A percentile compares a stretch with the other conserved stretches of the same genome.
These are phyloP conservation scores for Caenorhabditis macrosperma DNA, from an alignment of 2,888 invertebrate genomes.

Conservation along the genomic window DNA sequence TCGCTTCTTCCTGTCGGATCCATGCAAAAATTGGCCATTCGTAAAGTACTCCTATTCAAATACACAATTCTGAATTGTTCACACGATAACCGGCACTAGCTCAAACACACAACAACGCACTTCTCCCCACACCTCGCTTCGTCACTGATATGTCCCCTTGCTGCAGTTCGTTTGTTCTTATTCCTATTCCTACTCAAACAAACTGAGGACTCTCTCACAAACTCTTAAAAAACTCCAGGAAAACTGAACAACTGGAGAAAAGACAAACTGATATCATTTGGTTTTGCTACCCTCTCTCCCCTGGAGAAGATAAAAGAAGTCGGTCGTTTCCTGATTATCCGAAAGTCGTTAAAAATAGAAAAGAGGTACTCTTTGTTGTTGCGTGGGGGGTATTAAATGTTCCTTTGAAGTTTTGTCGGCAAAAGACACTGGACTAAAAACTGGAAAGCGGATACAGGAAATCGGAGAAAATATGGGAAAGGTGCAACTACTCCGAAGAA, in stretches of 20 bases:
- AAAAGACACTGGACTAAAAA: constrained; percentile 10
- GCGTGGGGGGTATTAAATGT: constrained; percentile 26
- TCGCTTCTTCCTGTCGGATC: too few relatives aligned
- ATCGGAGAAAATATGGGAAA: constrained; percentile 35
- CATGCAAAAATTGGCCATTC: constrained; percentile 9
- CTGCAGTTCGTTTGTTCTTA: constrained; percentile 30
- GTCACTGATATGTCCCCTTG: constrained; percentile 49
- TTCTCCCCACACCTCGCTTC: constrained; percentile 36
- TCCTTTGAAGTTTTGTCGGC: constrained; percentile 51
- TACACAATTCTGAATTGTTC: constrained; percentile 54
- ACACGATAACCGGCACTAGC: constrained; percentile 57
- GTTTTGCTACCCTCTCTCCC: neutral
- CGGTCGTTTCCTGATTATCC: constrained; percentile 29
- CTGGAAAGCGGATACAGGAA: neutral
- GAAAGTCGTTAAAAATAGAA: constrained; percentile 40
- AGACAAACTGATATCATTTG: too few relatives aligned
- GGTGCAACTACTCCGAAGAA: neutral
- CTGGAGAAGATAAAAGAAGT: constrained; percentile 28
- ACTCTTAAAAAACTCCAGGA: neutral
- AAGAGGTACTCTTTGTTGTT: constrained; percentile 29
- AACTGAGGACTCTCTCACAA: neutral
- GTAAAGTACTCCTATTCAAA: constrained; percentile 49
- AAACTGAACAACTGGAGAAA: neutral
- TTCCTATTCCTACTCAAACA: constrained; percentile 1
- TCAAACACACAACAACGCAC: constrained; percentile 33